A percentile compares a stretch with the other conserved stretches of the same genome.
Conservation (phyloP, 1,140 invertebrate genomes). For the Sesamia nonagrioides region DNA sequence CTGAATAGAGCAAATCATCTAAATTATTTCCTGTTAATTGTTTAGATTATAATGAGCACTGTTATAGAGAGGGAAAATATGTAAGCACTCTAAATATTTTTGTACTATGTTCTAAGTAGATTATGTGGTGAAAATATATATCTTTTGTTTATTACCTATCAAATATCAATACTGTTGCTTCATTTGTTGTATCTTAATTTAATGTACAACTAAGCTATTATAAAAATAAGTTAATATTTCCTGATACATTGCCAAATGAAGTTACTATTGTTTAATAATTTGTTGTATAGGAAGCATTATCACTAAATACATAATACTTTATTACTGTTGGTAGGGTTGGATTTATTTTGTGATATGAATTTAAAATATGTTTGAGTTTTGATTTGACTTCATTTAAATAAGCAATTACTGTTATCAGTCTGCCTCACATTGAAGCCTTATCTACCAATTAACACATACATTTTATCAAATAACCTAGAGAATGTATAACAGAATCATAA, state of each 20-base stretch:
- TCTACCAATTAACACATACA: constrained; percentile 35
- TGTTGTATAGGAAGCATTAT: constrained; percentile 7
- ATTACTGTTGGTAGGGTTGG: constrained; percentile 5
- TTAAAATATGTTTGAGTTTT: not conserved
- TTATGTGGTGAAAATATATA: not conserved
- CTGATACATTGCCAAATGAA: constrained; percentile 2
- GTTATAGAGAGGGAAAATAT: constrained; percentile 32
- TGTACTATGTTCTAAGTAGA: constrained; percentile 12
- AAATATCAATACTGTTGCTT: constrained; percentile 9
- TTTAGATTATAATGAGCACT: constrained; percentile 24
- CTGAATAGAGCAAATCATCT: not conserved
- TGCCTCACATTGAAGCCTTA: constrained; percentile 24
- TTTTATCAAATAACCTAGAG: constrained; percentile 26
- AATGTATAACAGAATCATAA: constrained; percentile 12
- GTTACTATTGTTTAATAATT: not conserved
- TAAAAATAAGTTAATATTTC: not conserved
- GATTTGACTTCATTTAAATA: not conserved
- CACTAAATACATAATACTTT: not conserved
- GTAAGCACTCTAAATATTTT: constrained; percentile 8
- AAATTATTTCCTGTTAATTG: constrained; percentile 18
- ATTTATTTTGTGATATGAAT: constrained; percentile 21
- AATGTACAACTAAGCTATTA: not conserved
- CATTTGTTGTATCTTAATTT: not conserved
- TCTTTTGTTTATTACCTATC: not conserved
- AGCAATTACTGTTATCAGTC: constrained; percentile 26